Conservation (phyloP, 2,113 vertebrate genomes). For the Gymnorhina tibicen region DNA sequence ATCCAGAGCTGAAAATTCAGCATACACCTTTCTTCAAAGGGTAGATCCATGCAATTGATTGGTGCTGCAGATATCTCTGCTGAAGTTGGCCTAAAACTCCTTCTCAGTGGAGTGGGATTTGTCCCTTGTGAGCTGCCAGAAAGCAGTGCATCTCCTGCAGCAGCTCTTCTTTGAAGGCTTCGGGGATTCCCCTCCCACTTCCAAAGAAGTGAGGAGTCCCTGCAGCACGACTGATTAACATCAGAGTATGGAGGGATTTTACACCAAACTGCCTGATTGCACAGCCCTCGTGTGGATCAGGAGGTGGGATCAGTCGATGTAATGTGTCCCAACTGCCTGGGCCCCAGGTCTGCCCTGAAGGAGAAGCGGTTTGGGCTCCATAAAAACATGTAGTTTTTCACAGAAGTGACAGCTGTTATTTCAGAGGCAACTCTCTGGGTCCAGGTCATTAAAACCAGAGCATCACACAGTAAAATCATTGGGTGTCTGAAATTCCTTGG, state of each 20-base stretch:
- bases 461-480: not conserved
- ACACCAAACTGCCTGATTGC: not conserved
- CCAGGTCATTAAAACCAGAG: not conserved
- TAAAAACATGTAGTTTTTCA: accelerated
- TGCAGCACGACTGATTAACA: not conserved
- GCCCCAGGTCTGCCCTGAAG: not conserved
- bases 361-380: not conserved
- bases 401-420: not conserved
- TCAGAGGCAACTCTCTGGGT: not conserved
- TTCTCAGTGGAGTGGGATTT: accelerated
- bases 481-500: not conserved
- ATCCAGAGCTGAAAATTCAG: not conserved
- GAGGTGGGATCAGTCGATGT: not conserved
- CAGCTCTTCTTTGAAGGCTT: not conserved
- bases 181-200: not conserved
- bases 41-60: not conserved
- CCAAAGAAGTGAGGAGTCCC: not conserved
- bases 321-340: not conserved
- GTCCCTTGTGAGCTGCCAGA: not conserved
- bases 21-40: not conserved
- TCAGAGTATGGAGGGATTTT: not conserved
- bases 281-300: not conserved
- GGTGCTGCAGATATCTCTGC: not conserved
- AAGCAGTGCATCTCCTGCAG: accelerated
- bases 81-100: not conserved